Base-by-base conservation (phyloP, 1,140 invertebrate genomes). In the Neodiprion pinetum region DNA sequence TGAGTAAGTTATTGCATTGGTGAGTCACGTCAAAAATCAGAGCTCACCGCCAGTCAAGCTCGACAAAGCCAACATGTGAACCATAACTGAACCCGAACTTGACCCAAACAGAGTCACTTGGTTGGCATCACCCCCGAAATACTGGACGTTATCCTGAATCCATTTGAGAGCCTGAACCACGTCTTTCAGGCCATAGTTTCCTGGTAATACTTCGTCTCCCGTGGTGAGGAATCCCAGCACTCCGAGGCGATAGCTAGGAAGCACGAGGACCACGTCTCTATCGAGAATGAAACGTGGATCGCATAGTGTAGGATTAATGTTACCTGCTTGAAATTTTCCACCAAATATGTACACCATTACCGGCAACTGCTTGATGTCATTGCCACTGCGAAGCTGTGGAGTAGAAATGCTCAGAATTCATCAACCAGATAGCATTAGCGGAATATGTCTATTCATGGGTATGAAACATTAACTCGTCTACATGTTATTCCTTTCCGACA, bases 31-130 rank as follows among this genome's bases (percentile, higher is more conserved):
- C 5, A 7, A 17, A 17, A 9, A 61, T 17, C 53, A 17, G n/a
- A 61, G 10, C 67, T 48, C 68, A 77, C 82, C 83, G 76, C 75
- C 71, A 1, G 83, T 82, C 8, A 77, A 76, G 28, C 81, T 80
- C 1, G 84, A 83, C 10, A 86, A 65, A 66, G 80, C 72, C 61
- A 81, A 81, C 17, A 84, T 74, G 70, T 80, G 76, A 7, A 80
- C 86, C 48, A 76, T 74, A n/a, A 82, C 78, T 9, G 84, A 85
- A 1, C 86, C 86, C 1, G 88, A 83, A 14, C 85, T 85, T 75
- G 87, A 81, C 11, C 89, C 89, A 66, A 88, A 82, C 21, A 90
- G 77, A 2, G 90, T 90, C 11, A 91, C 81, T 47, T 79, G 72
- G 11, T 78, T 76, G 1, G 85, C 78, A 77, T 90, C 86, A 23